Evolutionary conservation across 2,113 vertebrate genomes (phyloP).

Genomic region (Rostratula benghalensis): DNA sequence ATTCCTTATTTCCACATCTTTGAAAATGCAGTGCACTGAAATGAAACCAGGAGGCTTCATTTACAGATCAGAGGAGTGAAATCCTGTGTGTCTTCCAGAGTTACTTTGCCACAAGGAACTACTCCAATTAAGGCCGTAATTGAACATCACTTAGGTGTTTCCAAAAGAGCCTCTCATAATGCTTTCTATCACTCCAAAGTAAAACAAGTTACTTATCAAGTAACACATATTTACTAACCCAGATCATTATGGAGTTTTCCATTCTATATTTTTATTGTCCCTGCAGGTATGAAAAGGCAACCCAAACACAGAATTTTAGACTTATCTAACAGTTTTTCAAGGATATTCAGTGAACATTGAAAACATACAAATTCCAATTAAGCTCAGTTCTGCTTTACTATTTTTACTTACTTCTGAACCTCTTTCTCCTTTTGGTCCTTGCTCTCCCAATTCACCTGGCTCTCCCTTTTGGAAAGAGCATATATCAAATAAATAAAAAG

Average conservation of each 20-base stretch:
- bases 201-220: background rate
- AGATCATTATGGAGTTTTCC: background rate
- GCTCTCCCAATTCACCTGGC: conserved; percentile 81
- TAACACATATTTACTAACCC: background rate
- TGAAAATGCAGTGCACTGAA: background rate
- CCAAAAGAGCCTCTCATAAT: background rate
- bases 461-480: conserved; percentile 84
- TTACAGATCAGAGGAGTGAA: background rate
- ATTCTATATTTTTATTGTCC: background rate
- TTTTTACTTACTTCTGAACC: conserved; percentile 82
- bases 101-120: background rate
- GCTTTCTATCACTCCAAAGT: background rate
- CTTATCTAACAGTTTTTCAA: background rate
- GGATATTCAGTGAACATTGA: background rate
- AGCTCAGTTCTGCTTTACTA: background rate
- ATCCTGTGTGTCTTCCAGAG: background rate
- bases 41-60: background rate
- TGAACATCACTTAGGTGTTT: background rate
- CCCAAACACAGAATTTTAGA: background rate
- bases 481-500: background rate
- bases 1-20: background rate
- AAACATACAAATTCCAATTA: background rate
- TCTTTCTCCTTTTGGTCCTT: conserved; percentile 86
- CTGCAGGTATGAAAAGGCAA: background rate
- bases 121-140: background rate